phyloP scores from a whole-genome alignment of 2,797 vertebrate genomes.

The Schizopygopsis pylzovi region DNA sequence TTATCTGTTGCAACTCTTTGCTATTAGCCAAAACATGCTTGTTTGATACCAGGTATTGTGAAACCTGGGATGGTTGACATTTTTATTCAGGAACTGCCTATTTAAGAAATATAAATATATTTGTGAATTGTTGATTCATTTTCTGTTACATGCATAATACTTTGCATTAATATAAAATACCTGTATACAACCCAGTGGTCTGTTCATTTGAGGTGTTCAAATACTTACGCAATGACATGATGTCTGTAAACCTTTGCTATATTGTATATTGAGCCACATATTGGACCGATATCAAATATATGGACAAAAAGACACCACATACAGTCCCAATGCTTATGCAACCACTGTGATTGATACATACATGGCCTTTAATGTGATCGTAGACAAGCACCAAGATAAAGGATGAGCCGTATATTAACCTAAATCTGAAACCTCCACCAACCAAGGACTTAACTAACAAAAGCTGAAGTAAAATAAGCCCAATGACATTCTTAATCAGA shows the following conservation, averaged over 20 bases:
- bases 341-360: not conserved
- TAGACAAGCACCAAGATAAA: not conserved
- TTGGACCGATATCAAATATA: not conserved
- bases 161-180: not conserved
- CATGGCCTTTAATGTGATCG: not conserved
- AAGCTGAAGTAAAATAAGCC: not conserved
- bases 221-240: not conserved
- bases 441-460: not conserved
- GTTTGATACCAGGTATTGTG: not conserved
- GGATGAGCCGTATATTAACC: not conserved
- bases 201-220: not conserved
- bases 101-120: not conserved
- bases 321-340: not conserved
- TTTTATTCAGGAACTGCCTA: not conserved
- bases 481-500: not conserved
- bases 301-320: not conserved
- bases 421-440: not conserved
- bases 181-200: not conserved
- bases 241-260: not conserved
- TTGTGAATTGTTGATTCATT: not conserved
- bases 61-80: not conserved
- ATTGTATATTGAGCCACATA: not conserved
- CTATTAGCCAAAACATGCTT: conserved; percentile 22
- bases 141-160: not conserved
- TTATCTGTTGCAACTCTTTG: not conserved